Base-by-base conservation (phyloP, 92 coral and sea anemone genomes). In the Galaxea fascicularis region DNA sequence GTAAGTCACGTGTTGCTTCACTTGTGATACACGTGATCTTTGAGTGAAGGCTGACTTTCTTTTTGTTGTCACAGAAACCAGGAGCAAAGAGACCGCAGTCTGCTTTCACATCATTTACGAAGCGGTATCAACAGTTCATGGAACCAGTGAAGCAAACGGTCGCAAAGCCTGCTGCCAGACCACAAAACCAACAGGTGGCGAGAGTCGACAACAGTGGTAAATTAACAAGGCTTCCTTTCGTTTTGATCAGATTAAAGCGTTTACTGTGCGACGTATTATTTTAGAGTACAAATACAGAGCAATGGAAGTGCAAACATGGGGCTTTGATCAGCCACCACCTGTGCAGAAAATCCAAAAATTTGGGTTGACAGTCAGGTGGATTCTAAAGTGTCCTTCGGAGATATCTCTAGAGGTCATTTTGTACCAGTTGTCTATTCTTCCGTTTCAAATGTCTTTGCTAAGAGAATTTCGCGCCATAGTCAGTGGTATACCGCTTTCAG, bases 31-130 rank as follows among this genome's bases (percentile, higher is more conserved):
- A 28, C 6, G 66, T 53, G 47, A 16, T 53, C 47, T 45, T 30
- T 49, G 15, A 12, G 7, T 4, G 8, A n/a, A 13, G 31, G 45
- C 25, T 65, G 10, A 20, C n/a, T 1, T 1, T 41, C 18, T 21
- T 53, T 30, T 76, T 75, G 57, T 77, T 76, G 22, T 74, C 67
- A 28, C 74, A 90, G 93, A 90, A 82, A 76, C 81, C 59, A 0
- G 74, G 71, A 51, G 73, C 79, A 53, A 76, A 60, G 60, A 89
- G 87, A 62, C 87, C 93, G 54, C 95, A 77, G 65, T 62, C 98
- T 53, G 90, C 95, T 31, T 56, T 94, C 35, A 84, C 98, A 30
- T 82, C 84, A 71, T 83, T 94, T 24, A 92, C 95, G 53, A 94
- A 92, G 71, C 90, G 98, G 20, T 91, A 92, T 80, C 88, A 91